phyloP scores from a whole-genome alignment of 2,113 vertebrate species.

The Perognathus longimembris region DNA sequence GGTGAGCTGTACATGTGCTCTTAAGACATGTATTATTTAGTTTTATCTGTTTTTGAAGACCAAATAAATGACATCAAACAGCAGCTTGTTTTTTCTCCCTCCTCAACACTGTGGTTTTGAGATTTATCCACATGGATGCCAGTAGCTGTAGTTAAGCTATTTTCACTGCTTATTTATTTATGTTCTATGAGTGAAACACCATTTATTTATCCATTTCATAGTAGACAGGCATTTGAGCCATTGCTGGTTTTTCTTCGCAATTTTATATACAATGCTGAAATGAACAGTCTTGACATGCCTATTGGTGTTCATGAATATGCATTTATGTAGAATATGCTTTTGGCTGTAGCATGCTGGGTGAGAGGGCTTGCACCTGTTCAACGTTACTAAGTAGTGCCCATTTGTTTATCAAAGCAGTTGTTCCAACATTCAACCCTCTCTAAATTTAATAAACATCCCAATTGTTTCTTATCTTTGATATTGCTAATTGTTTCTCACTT shows the following conservation, averaged over 20 bases:
- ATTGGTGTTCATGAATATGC: background rate
- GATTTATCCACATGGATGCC: background rate
- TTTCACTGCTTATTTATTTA: constrained; percentile 15
- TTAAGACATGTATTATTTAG: background rate
- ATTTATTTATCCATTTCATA: background rate
- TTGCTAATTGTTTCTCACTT: background rate
- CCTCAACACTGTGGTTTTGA: background rate
- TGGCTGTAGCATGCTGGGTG: background rate
- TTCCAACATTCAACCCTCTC: background rate
- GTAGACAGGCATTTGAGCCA: background rate
- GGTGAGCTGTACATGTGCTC: background rate
- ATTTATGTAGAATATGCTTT: background rate
- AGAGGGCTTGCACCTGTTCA: background rate
- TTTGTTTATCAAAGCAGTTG: background rate
- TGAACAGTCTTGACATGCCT: background rate
- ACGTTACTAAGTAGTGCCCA: background rate
- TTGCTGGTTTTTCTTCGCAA: background rate
- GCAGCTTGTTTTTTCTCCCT: background rate
- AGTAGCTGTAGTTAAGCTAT: background rate
- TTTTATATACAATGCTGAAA: background rate
- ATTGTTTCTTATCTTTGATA: background rate
- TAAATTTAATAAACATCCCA: background rate
- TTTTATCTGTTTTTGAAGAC: constrained; percentile 28
- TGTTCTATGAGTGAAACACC: background rate
- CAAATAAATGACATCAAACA: constrained; percentile 13